These are phyloP conservation scores for Lontra canadensis DNA, from an alignment of 2,113 vertebrate genomes.

Conservation along the genomic window DNA sequence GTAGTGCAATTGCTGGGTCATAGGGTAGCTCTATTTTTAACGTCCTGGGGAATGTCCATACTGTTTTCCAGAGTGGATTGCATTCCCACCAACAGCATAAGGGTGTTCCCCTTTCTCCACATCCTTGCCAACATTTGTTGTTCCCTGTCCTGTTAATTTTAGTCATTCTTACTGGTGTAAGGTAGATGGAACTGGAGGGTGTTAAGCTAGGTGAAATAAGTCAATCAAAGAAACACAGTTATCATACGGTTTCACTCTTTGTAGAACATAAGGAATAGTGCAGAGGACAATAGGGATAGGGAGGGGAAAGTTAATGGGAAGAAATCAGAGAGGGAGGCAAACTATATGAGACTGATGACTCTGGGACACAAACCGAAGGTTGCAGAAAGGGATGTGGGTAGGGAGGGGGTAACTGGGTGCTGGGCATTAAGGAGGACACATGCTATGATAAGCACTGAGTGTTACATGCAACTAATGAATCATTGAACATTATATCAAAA, in stretches of 20 bases:
- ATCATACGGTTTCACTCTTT: not conserved
- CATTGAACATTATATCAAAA: not conserved
- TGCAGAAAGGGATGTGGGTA: not conserved
- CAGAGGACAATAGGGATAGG: not conserved
- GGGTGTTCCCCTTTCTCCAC: not conserved
- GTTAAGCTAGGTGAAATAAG: not conserved
- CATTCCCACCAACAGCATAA: not conserved
- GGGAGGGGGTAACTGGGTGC: not conserved
- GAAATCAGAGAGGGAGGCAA: not conserved
- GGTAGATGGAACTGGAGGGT: not conserved
- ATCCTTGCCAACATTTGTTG: not conserved
- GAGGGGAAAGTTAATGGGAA: not conserved
- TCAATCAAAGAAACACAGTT: not conserved
- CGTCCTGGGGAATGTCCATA: not conserved
- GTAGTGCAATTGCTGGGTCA: not conserved
- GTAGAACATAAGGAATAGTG: not conserved
- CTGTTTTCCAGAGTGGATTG: not conserved
- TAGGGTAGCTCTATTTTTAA: not conserved
- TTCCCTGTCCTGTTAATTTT: not conserved
- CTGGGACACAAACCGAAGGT: too few relatives aligned
- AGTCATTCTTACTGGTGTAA: not conserved
- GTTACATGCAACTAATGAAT: not conserved
- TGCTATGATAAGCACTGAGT: not conserved
- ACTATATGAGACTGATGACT: not conserved
- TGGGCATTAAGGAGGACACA: not conserved